These are phyloP conservation scores for Folsomia candida DNA, from an alignment of 2,888 invertebrate genomes.

Conservation along the genomic window DNA sequence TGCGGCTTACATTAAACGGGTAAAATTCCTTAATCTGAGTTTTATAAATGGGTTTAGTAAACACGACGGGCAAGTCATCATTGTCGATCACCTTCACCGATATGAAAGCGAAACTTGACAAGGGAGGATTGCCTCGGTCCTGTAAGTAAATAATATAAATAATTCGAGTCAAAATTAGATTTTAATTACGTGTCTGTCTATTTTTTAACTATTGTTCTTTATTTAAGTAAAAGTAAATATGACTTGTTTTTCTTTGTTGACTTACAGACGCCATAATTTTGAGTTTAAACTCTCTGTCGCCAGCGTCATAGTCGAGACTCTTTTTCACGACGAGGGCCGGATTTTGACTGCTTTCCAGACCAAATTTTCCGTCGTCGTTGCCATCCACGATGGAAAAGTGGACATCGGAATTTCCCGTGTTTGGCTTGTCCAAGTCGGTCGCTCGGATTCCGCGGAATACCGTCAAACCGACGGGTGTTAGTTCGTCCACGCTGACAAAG, in stretches of 20 bases:
- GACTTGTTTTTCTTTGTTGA: conserved; percentile 36
- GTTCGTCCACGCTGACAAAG: conserved; percentile 73
- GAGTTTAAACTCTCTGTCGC: conserved; percentile 72
- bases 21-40: conserved; percentile 79
- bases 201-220: neutral
- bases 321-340: conserved; percentile 71
- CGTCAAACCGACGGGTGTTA: conserved; percentile 75
- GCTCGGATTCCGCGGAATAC: conserved; percentile 78
- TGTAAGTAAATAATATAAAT: conserved; percentile 53
- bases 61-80: conserved; percentile 71
- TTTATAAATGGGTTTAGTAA: conserved; percentile 74
- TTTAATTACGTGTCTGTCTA: neutral
- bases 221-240: neutral
- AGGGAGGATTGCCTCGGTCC: conserved; percentile 79
- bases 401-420: conserved; percentile 82
- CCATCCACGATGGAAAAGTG: conserved; percentile 74
- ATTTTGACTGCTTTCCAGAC: conserved; percentile 71
- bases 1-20: conserved; percentile 68
- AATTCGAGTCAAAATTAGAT: too few relatives aligned
- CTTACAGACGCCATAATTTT: conserved; percentile 73
- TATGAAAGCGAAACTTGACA: conserved; percentile 69
- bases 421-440: conserved; percentile 79
- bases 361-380: conserved; percentile 71
- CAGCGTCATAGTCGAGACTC: conserved; percentile 75
- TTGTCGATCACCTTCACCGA: conserved; percentile 71